Base-by-base conservation (phyloP, 23 tunicate species). In the Styela clava region DNA sequence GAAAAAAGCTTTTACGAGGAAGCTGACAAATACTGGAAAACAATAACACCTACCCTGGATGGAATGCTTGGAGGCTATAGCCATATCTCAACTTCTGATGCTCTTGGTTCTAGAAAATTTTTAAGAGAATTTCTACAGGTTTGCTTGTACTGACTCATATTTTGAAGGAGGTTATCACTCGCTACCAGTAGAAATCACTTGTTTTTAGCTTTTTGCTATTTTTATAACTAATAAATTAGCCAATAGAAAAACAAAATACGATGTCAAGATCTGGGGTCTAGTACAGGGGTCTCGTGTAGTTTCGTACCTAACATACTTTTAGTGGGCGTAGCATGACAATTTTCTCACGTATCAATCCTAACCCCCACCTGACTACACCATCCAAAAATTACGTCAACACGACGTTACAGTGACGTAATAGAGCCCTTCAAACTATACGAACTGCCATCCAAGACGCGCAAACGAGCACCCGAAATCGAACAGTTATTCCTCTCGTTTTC, bases 21-120 rank as follows among this genome's bases (percentile, higher is more conserved):
- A 33, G 97, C 97, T 16, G 85, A 83, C 22, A 79, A 84, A 79
- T 92, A 92, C 34, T 92, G 97, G 97, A 87, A 92, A 65, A 34
- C 73, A 61, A 84, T 92, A 21, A 85, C 88, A 0, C 69, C 97
- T 74, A 87, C 78, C 23, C 30, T 92, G 21, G 81, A 92, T 63
- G 97, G 97, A 0, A 92, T 92, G 97, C 83, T 92, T 33, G 97
- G 97, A 2, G 97, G 97, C 22, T 92, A 84, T 67, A 86, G 84
- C 16, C 88, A 79, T 23, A 80, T 92, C 35, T 79, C 86, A 22
- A 52, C 34, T 32, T 73, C 79, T 24, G 97, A 92, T 79, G 74
- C 79, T 1, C 63, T 30, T 34, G 86, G 87, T 2, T 92, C 97
- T 16, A 68, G 83, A 34, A 31, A 52, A 7, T 92, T 92, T 36